Percentiles rank a stretch among this genome's conserved stretches.
phyloP scores from a whole-genome alignment of 2,113 vertebrate species.

The Ranitomeya imitator region DNA sequence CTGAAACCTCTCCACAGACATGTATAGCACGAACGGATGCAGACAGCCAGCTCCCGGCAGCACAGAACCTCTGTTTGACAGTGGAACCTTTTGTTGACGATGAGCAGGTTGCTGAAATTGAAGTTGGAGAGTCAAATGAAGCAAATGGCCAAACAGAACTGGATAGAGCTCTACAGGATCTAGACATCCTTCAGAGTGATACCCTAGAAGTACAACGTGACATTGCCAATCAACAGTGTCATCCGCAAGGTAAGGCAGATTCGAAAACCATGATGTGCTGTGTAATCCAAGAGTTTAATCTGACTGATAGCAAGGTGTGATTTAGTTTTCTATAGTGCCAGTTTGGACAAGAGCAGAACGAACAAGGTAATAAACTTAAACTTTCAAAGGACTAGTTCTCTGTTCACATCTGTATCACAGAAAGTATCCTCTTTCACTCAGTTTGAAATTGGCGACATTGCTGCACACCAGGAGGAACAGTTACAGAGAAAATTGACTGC shows the following conservation, averaged over 20 bases:
- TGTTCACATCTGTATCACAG: too few species aligned
- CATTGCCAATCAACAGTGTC: not conserved
- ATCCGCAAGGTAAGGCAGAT: slow-evolving; percentile 23
- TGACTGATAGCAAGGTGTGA: not conserved
- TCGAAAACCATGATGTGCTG: not conserved
- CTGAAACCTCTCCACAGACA: not conserved
- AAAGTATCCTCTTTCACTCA: too few species aligned
- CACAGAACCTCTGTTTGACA: not conserved
- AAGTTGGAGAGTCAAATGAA: slow-evolving; percentile 60
- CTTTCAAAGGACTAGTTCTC: too few species aligned
- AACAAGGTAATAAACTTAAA: too few species aligned
- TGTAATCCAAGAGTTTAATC: not conserved
- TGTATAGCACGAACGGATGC: not conserved
- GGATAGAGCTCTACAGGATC: slow-evolving; percentile 10
- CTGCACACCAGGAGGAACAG: too few species aligned
- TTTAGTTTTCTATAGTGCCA: not conserved
- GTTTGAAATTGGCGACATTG: too few species aligned
- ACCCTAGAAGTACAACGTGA: slow-evolving; percentile 23
- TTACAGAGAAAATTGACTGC: too few species aligned
- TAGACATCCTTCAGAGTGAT: slow-evolving; percentile 1
- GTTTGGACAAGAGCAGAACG: too few species aligned
- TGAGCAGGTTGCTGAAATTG: slow-evolving; percentile 65
- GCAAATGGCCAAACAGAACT: not conserved
- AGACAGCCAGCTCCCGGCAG: slow-evolving; percentile 27
- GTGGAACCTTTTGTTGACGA: slow-evolving; percentile 60